Base-by-base conservation (phyloP, 1,140 invertebrate genomes). In the Hyles euphorbiae region DNA sequence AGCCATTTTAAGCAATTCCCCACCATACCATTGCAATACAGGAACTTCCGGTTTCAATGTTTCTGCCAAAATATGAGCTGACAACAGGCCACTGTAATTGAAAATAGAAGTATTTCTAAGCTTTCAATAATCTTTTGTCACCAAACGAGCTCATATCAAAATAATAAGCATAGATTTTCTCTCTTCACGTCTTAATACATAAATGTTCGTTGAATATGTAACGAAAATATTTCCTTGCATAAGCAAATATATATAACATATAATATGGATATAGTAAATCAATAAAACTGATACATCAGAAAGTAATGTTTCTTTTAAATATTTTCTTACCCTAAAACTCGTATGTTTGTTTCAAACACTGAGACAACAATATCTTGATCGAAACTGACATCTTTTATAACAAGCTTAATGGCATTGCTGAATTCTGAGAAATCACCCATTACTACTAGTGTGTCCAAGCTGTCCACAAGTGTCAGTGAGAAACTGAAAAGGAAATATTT, bases 291-390 rank as follows among this genome's bases (percentile, higher is more conserved):
- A 5, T 40, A 40, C 8, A 56, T 53, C 22, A 58, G 56, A 70
- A 55, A 36, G 47, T 34, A 0, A 48, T n/a, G 3, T 40, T 40
- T 40, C 8, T 5, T 5, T 8, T 40, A 40, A 40, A 40, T 65
- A 60, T 56, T 49, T 54, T 91, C 91, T 92, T 90, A 97, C 94
- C 98, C 98, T 34, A 99, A 90, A 89, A 99, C 95, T 62, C 98
- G 91, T 74, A 99, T 99, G 85, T 99, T 99, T 8, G 98, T 99
- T 90, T 99, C 98, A 90, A 99, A 99, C 5, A 99, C 96, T 1
- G 98, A 99, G 10, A 99, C 98, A 62, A 98, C 93, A 58, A 99
- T 93, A 90, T 99, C 97, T 67, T 93, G 95, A 87, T 99, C 97
- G 89, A 99, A 99, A 60, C 90, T 93, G 9, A 99, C 95, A 88